phyloP scores from a whole-genome alignment of 2,888 invertebrate species.

The Girardia tigrina region DNA sequence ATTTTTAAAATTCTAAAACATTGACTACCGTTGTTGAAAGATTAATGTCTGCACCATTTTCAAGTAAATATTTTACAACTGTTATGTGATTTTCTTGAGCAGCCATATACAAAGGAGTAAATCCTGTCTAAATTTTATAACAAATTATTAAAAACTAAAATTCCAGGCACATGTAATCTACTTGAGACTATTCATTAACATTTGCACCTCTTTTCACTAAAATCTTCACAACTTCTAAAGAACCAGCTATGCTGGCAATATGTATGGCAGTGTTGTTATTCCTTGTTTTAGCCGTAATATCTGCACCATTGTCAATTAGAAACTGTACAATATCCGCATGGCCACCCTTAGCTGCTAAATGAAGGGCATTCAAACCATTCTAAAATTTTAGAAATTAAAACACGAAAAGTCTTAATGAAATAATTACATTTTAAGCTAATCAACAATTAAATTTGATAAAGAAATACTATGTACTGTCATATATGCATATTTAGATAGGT shows the following conservation, averaged over 20 bases:
- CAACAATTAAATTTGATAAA: no score
- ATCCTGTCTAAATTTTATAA: background rate
- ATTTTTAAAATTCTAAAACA: no score
- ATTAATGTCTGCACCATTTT: background rate
- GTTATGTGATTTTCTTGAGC: background rate
- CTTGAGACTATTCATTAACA: constrained; percentile 90
- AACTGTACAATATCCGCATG: constrained; percentile 85
- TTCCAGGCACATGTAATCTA: no score
- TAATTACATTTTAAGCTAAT: no score
- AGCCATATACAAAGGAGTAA: background rate
- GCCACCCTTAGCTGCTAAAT: constrained; percentile 93
- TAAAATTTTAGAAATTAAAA: no score
- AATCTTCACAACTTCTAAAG: constrained; percentile 83
- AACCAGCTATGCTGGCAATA: constrained; percentile 93
- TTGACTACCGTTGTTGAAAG: background rate
- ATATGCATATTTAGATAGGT: no score
- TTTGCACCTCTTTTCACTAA: constrained; percentile 83
- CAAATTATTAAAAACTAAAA: no score
- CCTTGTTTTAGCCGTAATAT: constrained; percentile 88
- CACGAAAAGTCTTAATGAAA: no score
- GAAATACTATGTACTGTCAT: no score
- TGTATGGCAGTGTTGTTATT: constrained; percentile 97
- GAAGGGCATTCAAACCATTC: constrained; percentile 95
- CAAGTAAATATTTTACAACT: background rate
- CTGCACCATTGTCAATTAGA: constrained; percentile 76